Conservation (phyloP, 2,888 invertebrate genomes). For the Diplolepis rosae region DNA sequence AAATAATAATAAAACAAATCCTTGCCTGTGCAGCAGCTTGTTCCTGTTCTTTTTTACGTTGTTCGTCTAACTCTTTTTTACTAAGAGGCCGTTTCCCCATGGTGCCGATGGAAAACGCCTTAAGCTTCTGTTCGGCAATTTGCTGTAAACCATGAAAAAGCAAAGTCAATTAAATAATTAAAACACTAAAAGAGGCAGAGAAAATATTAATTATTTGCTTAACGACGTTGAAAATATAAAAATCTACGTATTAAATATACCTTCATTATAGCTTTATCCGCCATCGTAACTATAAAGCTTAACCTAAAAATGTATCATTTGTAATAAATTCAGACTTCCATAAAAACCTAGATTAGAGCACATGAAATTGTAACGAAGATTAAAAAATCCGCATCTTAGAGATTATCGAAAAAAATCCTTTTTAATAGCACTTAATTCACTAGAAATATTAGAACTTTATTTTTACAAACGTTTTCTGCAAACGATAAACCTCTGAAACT, state of each 20-base stretch:
- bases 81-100: conserved; percentile 84
- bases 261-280: conserved; percentile 71
- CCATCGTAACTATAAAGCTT: conserved; percentile 55
- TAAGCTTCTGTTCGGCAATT: conserved; percentile 83
- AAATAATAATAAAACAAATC: conserved; percentile 4
- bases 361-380: neutral
- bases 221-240: conserved; percentile 15
- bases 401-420: neutral
- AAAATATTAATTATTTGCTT: neutral
- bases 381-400: neutral
- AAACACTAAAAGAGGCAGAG: neutral
- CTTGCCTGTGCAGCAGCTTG: conserved; percentile 91
- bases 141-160: conserved; percentile 71
- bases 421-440: neutral
- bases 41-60: conserved; percentile 90
- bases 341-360: neutral
- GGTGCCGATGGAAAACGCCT: conserved; percentile 84
- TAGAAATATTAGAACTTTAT: neutral
- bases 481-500: neutral
- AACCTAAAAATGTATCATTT: conserved; percentile 34
- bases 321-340: neutral
- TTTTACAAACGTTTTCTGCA: neutral
- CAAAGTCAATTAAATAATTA: neutral
- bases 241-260: conserved; percentile 47
- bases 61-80: conserved; percentile 90